Base-by-base conservation (phyloP, 2,888 invertebrate species). In the Rhyacophila evoluta region DNA sequence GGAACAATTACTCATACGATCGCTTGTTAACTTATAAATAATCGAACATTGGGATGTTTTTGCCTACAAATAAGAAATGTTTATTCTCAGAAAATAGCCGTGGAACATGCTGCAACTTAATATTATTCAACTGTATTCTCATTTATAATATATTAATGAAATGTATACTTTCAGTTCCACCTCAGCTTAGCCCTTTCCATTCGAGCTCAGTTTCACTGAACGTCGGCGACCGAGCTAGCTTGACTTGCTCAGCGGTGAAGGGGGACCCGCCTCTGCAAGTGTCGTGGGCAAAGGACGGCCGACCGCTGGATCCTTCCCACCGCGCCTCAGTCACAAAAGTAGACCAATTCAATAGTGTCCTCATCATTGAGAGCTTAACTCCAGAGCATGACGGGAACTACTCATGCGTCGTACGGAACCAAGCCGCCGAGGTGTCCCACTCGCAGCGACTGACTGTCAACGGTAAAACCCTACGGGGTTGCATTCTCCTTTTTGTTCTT, bases 351-450 rank as follows among this genome's bases (percentile, higher is more conserved):
- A 94, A 93, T 91, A 93, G 93, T 89, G 93, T 94, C 87, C 91
- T 94, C 87, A 93, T 93, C 87, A 94, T 94, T 86, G 94, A 94
- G 86, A 93, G 92, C 87, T 90, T 94, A 84, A 92, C 92, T 84
- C 93, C 93, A 85, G 93, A 93, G 87, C 94, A 94, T 88, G 94
- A 93, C 84, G 94, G 95, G 86, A 94, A 94, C 88, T 94, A 94
- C 87, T 92, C 93, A 82, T 94, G 94, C 87, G 92, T 92, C 84
- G 94, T 93, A 83, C 91, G 92, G 84, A 94, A 94, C 87, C 89
- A 91, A 84, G 94, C 93, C 80, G 94, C 94, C 83, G 92, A 93
- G 88, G 93, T 93, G 87, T 92, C 93, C 84, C 93, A 93, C 87
- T 92, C 93, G 82, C 93, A 94, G 87, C 92, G 92, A 84, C 91